Percentiles rank a stretch among this genome's conserved stretches.
Evolutionary conservation across 2,113 vertebrate species (phyloP).

Genomic region (Aegotheles bennettii): DNA sequence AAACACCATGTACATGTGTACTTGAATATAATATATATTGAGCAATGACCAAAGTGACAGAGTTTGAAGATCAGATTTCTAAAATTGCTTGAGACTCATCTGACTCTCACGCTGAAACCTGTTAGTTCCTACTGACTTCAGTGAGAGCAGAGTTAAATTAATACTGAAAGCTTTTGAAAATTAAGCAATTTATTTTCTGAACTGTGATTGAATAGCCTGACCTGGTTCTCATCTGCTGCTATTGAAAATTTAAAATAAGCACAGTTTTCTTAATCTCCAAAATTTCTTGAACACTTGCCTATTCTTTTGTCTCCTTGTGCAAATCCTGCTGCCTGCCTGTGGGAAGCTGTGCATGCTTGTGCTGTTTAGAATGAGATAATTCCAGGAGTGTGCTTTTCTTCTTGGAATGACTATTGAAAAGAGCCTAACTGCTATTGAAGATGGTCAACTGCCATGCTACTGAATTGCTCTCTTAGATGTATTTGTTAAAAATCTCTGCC

Average conservation of each 20-base stretch:
- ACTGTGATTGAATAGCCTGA: constrained; percentile 14
- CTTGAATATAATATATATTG: background rate
- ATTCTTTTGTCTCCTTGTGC: background rate
- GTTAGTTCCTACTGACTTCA: background rate
- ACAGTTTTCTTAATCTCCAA: background rate
- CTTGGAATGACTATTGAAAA: background rate
- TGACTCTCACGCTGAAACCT: background rate
- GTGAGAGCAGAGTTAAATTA: background rate
- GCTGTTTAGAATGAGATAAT: background rate
- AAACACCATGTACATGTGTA: background rate
- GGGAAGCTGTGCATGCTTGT: background rate
- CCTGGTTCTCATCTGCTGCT: constrained; percentile 11
- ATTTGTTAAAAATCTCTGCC: background rate
- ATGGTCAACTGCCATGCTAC: background rate
- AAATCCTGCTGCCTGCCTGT: background rate
- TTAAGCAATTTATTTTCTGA: constrained; percentile 37
- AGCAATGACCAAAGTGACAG: background rate
- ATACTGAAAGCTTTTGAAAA: constrained; percentile 2
- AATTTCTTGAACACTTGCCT: constrained; percentile 8
- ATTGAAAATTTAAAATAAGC: constrained; percentile 24
- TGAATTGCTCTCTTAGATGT: background rate
- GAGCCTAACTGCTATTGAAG: background rate
- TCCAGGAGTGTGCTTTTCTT: constrained; percentile 1
- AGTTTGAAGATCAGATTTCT: constrained; percentile 9
- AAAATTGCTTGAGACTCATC: background rate